These are phyloP conservation scores for Acronicta leporina DNA, from an alignment of 2,888 invertebrate genomes.

Conservation along the genomic window DNA sequence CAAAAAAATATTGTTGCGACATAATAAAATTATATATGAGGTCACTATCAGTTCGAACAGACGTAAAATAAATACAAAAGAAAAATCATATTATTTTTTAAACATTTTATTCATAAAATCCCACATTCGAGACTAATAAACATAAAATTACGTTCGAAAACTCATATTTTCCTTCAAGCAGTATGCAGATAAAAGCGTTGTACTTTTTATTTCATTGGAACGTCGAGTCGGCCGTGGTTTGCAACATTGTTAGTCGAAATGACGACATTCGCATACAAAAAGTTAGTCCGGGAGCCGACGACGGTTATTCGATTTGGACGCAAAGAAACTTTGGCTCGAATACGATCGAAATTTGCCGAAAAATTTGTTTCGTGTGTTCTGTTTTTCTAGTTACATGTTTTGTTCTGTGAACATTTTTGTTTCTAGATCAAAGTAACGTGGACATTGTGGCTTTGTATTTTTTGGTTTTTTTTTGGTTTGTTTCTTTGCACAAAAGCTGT, in stretches of 20 bases:
- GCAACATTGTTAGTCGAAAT: slow-evolving; percentile 39
- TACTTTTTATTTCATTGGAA: slow-evolving; percentile 12
- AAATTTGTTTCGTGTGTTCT: slow-evolving; percentile 17
- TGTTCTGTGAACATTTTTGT: not conserved
- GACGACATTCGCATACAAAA: slow-evolving; percentile 37
- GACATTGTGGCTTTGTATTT: not conserved
- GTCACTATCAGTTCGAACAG: too few species aligned
- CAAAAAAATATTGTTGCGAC: too few species aligned
- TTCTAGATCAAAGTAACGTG: not conserved
- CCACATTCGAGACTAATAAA: slow-evolving; percentile 1
- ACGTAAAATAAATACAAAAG: too few species aligned
- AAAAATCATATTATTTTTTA: too few species aligned
- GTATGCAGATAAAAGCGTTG: slow-evolving; percentile 1
- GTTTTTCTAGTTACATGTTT: slow-evolving; percentile 15
- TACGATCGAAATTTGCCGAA: slow-evolving; percentile 22
- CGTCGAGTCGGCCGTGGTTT: slow-evolving; percentile 10
- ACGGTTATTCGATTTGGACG: slow-evolving; percentile 47
- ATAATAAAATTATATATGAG: too few species aligned
- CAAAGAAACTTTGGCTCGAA: slow-evolving; percentile 42
- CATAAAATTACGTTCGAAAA: slow-evolving; percentile 1
- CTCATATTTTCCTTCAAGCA: not conserved
- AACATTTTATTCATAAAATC: not conserved
- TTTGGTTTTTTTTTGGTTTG: not conserved
- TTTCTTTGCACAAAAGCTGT: not conserved
- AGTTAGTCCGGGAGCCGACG: slow-evolving; percentile 33